Conservation (phyloP, 2,797 vertebrate genomes). For the Lepidocolaptes lacrymiger region DNA sequence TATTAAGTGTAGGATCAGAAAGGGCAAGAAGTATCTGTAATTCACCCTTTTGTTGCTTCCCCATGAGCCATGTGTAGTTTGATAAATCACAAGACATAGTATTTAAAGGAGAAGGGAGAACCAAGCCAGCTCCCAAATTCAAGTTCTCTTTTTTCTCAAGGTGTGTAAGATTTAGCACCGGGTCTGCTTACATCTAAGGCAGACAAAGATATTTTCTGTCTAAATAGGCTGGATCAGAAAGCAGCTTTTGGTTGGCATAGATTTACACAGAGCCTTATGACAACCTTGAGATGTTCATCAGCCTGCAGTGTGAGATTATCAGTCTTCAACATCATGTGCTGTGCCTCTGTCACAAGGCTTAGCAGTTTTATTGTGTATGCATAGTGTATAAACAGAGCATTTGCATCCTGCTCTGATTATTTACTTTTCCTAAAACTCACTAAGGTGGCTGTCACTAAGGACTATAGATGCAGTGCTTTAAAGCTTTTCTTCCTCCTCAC, state of each 20-base stretch:
- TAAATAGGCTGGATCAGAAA: neutral
- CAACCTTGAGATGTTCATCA: neutral
- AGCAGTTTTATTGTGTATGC: neutral
- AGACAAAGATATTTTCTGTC: neutral
- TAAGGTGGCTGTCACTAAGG: neutral
- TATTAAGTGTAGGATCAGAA: neutral
- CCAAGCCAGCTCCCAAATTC: neutral
- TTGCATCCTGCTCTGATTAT: neutral
- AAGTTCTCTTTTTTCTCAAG: neutral
- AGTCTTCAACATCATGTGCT: neutral
- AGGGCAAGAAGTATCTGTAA: neutral
- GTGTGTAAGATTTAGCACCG: neutral
- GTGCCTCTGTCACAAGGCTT: neutral
- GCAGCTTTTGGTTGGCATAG: neutral
- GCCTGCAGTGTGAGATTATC: neutral
- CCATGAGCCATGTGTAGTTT: neutral
- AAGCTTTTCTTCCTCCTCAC: neutral
- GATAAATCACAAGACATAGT: neutral
- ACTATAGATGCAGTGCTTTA: neutral
- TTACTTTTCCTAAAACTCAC: neutral
- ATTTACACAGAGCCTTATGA: neutral
- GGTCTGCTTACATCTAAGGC: neutral
- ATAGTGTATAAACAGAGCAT: neutral
- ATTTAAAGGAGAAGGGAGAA: neutral
- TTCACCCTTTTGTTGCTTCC: neutral